Conservation (phyloP, 2,113 vertebrate genomes). For the Manacus vitellinus region DNA sequence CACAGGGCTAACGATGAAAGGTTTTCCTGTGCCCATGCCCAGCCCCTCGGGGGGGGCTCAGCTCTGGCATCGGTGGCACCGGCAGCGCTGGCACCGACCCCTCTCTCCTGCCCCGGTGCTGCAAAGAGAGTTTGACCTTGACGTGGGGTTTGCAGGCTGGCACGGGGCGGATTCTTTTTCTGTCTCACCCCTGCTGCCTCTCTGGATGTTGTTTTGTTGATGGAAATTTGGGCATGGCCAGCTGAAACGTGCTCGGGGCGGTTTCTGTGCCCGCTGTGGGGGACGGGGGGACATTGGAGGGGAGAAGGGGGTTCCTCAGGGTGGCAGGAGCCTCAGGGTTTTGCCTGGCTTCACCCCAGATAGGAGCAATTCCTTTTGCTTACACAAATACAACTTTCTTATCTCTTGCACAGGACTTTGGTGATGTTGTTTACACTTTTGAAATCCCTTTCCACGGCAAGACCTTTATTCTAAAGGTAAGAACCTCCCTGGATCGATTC, state of each 20-base stretch:
- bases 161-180: constrained; percentile 27
- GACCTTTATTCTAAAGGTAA: constrained; percentile 96
- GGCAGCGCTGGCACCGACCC: constrained; percentile 4
- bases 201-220: constrained; percentile 15
- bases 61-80: constrained; percentile 4
- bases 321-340: not conserved
- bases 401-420: constrained; percentile 80
- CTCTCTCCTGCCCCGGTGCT: not conserved
- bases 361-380: not conserved
- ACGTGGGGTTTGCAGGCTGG: constrained; percentile 24
- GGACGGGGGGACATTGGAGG: not conserved
- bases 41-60: constrained; percentile 7
- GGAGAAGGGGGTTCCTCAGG: not conserved
- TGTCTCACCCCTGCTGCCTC: constrained; percentile 32
- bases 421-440: constrained; percentile 90
- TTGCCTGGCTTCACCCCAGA: not conserved
- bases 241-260: fast-evolving
- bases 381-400: not conserved
- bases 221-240: not conserved
- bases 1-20: constrained; percentile 64
- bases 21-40: constrained; percentile 48
- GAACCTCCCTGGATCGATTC: not conserved
- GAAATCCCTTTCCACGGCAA: constrained; percentile 94
- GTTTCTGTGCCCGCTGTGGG: fast-evolving
- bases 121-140: constrained; percentile 58